Base-by-base conservation (phyloP, 2,888 invertebrate genomes). In the Callyntrura guangdongensis region DNA sequence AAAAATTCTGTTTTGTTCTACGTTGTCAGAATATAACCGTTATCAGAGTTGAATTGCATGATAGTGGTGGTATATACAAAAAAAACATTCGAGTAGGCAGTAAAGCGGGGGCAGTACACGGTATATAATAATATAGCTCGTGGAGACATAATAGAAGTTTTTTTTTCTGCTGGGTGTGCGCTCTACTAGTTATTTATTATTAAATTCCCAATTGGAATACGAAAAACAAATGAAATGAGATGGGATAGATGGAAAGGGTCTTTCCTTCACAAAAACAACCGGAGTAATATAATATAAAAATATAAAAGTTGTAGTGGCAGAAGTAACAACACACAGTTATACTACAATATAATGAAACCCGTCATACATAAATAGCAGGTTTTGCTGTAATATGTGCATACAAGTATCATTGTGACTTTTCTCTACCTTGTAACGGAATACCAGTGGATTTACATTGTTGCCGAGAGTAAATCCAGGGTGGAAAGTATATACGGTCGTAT, bases 191-290 rank as follows among this genome's bases (percentile, higher is more conserved):
- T 92, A 92, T 93, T 91, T 92, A 93, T 93, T 93, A 93, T 93
- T 93, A 93, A 93, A 93, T 93, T 92, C 93, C 92, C 93, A 93
- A 93, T 93, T 93, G 93, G 92, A 93, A 92, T 92, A 91, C 91
- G 91, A 91, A 88, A 93, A 93, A 93, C 89, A 93, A 92, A 93
- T 91, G 91, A 92, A 92, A 92, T 92, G 92, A 92, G 91, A 91
- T 92, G 91, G 91, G 89, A 92, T 87, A 85, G 90, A 79, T 89
- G 88, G 79, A 88, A 90, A 64, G 67, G 83, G 88, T 25, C 49
- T 77, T 77, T 77, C 14, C 77, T 77, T 77, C 12, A 53, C 47
- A 47, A 47, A 45, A 72, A 74, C 17, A 74, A 20, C 72, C 47
- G 20, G 47, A 74, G 47, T 74, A 74, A 47, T 47, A 72, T 45